These are phyloP conservation scores for Maniola jurtina DNA, from an alignment of 1,140 invertebrate species.

Conservation along the genomic window DNA sequence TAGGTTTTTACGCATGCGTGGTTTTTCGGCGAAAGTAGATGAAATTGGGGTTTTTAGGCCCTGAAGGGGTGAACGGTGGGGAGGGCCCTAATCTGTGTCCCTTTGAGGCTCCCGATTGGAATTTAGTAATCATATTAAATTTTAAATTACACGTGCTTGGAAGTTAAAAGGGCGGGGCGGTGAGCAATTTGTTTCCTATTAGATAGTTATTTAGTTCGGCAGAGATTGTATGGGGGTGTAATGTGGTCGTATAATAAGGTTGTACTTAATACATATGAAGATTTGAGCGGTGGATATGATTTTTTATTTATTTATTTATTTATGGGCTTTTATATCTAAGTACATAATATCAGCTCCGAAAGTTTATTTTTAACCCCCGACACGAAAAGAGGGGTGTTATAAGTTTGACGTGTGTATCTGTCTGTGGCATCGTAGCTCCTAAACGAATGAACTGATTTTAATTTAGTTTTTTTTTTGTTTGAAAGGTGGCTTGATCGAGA, in stretches of 20 bases:
- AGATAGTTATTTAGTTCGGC: slow-evolving; percentile 55
- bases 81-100: slow-evolving; percentile 72
- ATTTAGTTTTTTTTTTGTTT: too few relatives aligned
- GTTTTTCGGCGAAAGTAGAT: slow-evolving; percentile 71
- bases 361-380: too few relatives aligned
- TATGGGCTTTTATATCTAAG: too few relatives aligned
- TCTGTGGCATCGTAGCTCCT: too few relatives aligned
- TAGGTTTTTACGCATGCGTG: slow-evolving; percentile 76
- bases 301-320: neutral
- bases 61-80: slow-evolving; percentile 46
- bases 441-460: too few relatives aligned
- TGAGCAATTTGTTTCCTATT: slow-evolving; percentile 71
- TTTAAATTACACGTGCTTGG: slow-evolving; percentile 75
- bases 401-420: too few relatives aligned
- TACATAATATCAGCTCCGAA: too few relatives aligned
- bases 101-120: slow-evolving; percentile 75
- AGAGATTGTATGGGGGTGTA: slow-evolving; percentile 25
- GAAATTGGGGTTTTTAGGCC: slow-evolving; percentile 74
- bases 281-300: neutral
- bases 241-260: neutral
- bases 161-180: slow-evolving; percentile 62
- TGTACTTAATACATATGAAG: neutral
- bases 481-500: too few relatives aligned
- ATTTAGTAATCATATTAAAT: slow-evolving; percentile 79
- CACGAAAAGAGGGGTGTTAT: too few relatives aligned